These are phyloP conservation scores for Doryteuthis pealeii DNA, from an alignment of 1,140 invertebrate genomes.

Conservation along the genomic window DNA sequence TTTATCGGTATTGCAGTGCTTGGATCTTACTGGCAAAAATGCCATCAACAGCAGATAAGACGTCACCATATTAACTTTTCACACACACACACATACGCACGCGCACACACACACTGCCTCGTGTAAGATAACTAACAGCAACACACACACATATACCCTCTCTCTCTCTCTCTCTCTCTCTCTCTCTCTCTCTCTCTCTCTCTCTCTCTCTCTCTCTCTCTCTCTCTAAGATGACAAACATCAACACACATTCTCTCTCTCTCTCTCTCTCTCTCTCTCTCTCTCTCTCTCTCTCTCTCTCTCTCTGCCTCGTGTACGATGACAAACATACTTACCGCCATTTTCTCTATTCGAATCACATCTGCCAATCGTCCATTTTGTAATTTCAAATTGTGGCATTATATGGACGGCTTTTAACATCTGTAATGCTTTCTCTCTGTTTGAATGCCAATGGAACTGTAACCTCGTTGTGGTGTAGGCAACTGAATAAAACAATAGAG, in stretches of 20 bases:
- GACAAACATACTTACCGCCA: background rate
- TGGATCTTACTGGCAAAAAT: too few relatives aligned
- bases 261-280: too few relatives aligned
- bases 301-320: too few relatives aligned
- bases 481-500: conserved; percentile 28
- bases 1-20: too few relatives aligned
- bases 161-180: too few relatives aligned
- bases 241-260: too few relatives aligned
- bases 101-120: background rate
- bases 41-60: too few relatives aligned
- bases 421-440: conserved; percentile 13
- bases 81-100: background rate
- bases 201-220: too few relatives aligned
- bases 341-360: background rate
- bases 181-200: too few relatives aligned
- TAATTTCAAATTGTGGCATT: background rate
- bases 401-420: background rate
- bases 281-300: too few relatives aligned
- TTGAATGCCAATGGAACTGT: conserved; percentile 25
- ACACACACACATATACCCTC: background rate
- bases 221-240: too few relatives aligned
- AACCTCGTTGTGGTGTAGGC: conserved; percentile 29
- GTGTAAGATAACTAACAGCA: background rate
- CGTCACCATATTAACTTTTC: too few relatives aligned
- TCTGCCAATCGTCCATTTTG: background rate